Evolutionary conservation across 1,140 invertebrate species (phyloP), one percentile per base, ranked within the genome.

Genomic region (Drosophila nasuta): DNA sequence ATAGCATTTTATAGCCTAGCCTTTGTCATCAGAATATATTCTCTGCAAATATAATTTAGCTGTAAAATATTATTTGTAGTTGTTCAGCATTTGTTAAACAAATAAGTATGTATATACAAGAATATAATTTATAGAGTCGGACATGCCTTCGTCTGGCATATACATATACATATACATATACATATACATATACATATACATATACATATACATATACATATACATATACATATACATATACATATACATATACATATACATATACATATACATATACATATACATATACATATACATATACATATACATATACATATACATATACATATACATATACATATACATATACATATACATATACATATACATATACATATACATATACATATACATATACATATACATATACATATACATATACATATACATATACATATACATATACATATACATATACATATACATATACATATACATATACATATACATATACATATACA

Each of bases 1-100:
- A 49, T 63, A 48, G 56, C 64, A 68, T 73, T 35, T 73, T 73
- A 59, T 54, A 8, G 60, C 48, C 58, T 54, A 28, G 3, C 54
- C 48, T 30, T 33, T 54, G 46, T 30, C 35, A 70, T 70, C 48
- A 33, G 28, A 62, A 69, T 8, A 60, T 28, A 45, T 41, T 69
- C 33, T 46, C 54, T 10, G 28, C 1, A 60, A 68, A 49, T 28
- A 64, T 35, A 33, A 33, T 33, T 5, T 33, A 33, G 5, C 33
- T 38, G 8, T 0, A 38, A 38, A 10, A 38, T 38, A 38, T 8
- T 8, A 8, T 38, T 10, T 38, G 2, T 38, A 3, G 7, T 38
- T 38, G 8, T 38, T 38, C 2, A 38, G 7, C 7, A 38, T 10
- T 10, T 8, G 30, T 8, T 33, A 10, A 28, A 67, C 0, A 13